Evolutionary conservation across 1,140 invertebrate genomes (phyloP).

Genomic region (Leptestheria dahalacensis): DNA sequence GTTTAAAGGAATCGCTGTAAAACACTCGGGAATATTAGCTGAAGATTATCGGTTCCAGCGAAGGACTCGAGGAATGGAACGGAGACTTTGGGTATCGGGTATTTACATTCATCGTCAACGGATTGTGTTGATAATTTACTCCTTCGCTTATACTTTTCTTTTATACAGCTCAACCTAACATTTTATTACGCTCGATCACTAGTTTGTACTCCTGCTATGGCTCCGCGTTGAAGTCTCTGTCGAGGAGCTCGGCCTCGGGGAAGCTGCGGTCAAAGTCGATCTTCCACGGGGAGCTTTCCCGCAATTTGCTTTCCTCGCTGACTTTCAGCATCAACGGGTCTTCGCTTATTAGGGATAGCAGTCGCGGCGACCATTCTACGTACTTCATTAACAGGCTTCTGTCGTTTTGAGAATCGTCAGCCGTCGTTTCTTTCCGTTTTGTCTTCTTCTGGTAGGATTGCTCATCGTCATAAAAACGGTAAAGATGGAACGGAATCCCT

Average conservation of each 20-base stretch:
- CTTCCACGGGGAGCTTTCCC: neutral
- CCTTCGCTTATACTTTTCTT: too few species aligned
- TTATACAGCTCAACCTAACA: too few species aligned
- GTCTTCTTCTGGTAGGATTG: neutral
- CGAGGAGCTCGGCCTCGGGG: neutral
- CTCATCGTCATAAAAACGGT: slow-evolving; percentile 20
- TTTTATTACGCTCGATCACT: too few species aligned
- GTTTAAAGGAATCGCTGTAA: too few species aligned
- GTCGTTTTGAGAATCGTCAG: too few species aligned
- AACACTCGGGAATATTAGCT: too few species aligned
- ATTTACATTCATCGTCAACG: too few species aligned
- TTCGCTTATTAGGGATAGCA: neutral
- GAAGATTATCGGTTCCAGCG: too few species aligned
- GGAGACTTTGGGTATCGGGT: neutral
- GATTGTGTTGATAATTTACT: neutral
- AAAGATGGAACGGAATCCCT: slow-evolving; percentile 18
- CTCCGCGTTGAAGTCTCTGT: neutral
- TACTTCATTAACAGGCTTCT: neutral
- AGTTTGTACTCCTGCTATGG: too few species aligned
- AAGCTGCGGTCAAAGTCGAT: neutral
- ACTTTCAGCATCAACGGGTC: neutral
- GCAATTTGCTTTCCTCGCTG: neutral
- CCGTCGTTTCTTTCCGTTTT: neutral
- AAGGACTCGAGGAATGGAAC: too few species aligned
- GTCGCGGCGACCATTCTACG: neutral